Conservation (phyloP, 2,888 invertebrate genomes). For the Euclidia mi region DNA sequence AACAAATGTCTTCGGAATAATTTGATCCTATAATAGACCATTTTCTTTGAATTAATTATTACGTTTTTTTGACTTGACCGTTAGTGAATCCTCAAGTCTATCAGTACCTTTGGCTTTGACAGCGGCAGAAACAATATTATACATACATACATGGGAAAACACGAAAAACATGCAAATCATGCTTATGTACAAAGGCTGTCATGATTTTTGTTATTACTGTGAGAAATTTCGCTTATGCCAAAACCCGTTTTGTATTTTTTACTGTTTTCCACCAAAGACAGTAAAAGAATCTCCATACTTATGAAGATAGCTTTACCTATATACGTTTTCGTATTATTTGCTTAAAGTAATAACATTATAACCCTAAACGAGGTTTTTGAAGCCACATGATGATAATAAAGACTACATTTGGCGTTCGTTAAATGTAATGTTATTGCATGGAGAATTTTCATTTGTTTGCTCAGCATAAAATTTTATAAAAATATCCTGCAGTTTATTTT, state of each 20-base stretch:
- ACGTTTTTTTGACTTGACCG: no score
- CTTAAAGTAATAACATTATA: conserved; percentile 5
- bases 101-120: no score
- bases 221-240: conserved; percentile 8
- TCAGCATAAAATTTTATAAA: no score
- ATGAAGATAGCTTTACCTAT: background rate
- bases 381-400: conserved; percentile 5
- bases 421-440: no score
- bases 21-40: no score
- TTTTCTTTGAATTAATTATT: no score
- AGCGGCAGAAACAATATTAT: conserved; percentile 5
- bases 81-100: no score
- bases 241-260: no score
- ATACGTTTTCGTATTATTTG: background rate
- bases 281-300: conserved; percentile 1
- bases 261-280: background rate
- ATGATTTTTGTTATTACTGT: conserved; percentile 10
- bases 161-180: conserved; percentile 10
- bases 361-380: background rate
- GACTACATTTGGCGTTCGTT: background rate
- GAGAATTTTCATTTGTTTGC: no score
- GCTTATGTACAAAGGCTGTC: conserved; percentile 2
- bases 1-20: no score
- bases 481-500: background rate
- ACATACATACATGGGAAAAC: background rate